phyloP scores from a whole-genome alignment of 2,888 invertebrate species.

The Aporophyla nigra region DNA sequence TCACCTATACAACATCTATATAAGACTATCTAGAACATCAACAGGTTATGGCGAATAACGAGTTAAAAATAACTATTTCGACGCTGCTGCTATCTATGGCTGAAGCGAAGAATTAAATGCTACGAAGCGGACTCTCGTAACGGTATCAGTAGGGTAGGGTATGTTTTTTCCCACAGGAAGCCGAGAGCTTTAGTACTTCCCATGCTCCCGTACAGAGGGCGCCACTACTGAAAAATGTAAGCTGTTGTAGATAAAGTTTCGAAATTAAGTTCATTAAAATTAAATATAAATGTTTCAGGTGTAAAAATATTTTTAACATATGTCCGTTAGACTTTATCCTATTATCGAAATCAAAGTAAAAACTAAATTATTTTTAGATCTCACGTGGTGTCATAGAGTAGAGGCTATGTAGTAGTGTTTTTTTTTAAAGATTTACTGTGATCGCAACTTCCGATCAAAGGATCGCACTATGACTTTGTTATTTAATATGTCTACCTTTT shows the following conservation, averaged over 20 bases:
- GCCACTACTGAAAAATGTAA: not conserved
- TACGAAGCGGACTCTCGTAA: not conserved
- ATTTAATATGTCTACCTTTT: not conserved
- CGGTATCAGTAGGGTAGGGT: not conserved
- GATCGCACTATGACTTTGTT: not conserved
- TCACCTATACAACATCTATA: constrained; percentile 11
- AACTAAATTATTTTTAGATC: not conserved
- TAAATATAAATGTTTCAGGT: not conserved
- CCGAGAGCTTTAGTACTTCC: constrained; percentile 48
- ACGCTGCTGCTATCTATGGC: constrained; percentile 57
- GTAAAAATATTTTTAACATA: not conserved
- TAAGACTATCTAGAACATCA: constrained; percentile 14
- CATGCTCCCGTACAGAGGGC: constrained; percentile 49
- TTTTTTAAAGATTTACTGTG: not conserved
- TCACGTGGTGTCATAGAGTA: not conserved
- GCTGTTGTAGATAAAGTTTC: not conserved
- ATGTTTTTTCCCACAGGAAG: constrained; percentile 38
- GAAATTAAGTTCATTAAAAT: not conserved
- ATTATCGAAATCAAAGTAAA: not conserved
- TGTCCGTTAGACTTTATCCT: not conserved
- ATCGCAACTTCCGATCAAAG: not conserved
- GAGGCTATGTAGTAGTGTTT: not conserved
- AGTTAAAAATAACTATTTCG: constrained; percentile 35
- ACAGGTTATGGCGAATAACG: constrained; percentile 1
- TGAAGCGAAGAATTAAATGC: constrained; percentile 23